phyloP scores from a whole-genome alignment of 2,888 invertebrate genomes.

The Galerucella calmariensis region DNA sequence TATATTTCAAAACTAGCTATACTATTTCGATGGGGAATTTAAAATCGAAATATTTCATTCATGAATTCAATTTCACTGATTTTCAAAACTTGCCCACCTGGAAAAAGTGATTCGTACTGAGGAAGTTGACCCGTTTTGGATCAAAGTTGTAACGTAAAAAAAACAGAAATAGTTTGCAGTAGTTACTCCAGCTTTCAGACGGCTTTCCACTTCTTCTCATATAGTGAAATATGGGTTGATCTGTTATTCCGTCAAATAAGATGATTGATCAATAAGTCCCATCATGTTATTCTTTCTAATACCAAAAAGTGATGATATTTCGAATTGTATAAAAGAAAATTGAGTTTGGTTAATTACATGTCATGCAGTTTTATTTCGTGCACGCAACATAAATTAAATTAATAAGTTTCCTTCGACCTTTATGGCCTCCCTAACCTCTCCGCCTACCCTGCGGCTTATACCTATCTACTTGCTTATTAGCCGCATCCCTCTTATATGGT shows the following conservation, averaged over 20 bases:
- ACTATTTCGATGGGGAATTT: too few relatives aligned
- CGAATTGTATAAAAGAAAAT: conserved; percentile 12
- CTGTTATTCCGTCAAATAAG: not conserved
- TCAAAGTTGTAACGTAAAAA: too few relatives aligned
- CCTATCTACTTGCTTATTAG: conserved; percentile 38
- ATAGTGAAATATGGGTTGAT: not conserved
- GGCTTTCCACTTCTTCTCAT: too few relatives aligned
- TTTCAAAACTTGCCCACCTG: too few relatives aligned
- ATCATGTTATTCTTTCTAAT: not conserved
- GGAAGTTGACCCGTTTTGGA: too few relatives aligned
- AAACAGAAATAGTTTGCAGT: too few relatives aligned
- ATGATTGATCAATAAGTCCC: too few relatives aligned
- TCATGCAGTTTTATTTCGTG: conserved; percentile 34
- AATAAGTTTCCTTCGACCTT: conserved; percentile 33
- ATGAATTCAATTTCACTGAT: too few relatives aligned
- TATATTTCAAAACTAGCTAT: too few relatives aligned
- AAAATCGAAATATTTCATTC: too few relatives aligned
- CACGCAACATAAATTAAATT: conserved; percentile 41
- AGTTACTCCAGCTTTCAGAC: too few relatives aligned
- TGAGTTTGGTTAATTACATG: conserved; percentile 32
- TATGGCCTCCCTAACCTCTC: not conserved
- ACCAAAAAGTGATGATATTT: not conserved
- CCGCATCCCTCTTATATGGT: conserved; percentile 29
- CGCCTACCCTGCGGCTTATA: conserved; percentile 14
- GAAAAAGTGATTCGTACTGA: too few relatives aligned